These are phyloP conservation scores for Drosophila ogumai DNA, from an alignment of 1,140 invertebrate species.

Conservation along the genomic window DNA sequence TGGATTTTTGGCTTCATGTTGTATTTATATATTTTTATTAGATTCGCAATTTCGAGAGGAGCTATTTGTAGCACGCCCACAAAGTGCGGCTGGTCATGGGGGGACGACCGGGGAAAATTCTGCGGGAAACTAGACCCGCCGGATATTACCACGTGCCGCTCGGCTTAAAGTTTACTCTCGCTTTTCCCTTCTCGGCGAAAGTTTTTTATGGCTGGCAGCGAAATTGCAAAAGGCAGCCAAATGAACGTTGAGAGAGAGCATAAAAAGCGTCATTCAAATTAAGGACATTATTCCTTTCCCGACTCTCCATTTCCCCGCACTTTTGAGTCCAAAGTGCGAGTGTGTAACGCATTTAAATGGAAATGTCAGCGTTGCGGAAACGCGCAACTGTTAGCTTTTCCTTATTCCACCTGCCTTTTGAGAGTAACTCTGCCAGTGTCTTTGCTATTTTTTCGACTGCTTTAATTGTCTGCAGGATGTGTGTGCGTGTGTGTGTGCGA, in stretches of 20 bases:
- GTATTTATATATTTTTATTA: slow-evolving; percentile 65
- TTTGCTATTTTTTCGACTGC: slow-evolving; percentile 28
- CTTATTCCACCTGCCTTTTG: slow-evolving; percentile 35
- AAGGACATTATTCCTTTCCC: slow-evolving; percentile 61
- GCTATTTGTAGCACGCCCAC: slow-evolving; percentile 26
- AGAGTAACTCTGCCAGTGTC: slow-evolving; percentile 8
- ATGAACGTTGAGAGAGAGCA: slow-evolving; percentile 46
- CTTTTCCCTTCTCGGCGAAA: slow-evolving; percentile 34
- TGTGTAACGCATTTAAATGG: slow-evolving; percentile 65
- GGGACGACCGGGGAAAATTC: slow-evolving; percentile 15
- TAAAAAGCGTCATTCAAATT: slow-evolving; percentile 78
- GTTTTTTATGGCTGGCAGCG: slow-evolving; percentile 56
- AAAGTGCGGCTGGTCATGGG: slow-evolving; percentile 16
- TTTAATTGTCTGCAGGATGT: slow-evolving; percentile 64
- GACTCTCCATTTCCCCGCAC: background rate
- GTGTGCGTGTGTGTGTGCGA: slow-evolving; percentile 26
- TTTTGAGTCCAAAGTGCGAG: slow-evolving; percentile 31
- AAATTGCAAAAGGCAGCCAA: slow-evolving; percentile 30
- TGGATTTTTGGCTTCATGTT: slow-evolving; percentile 33
- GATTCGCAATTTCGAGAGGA: slow-evolving; percentile 66
- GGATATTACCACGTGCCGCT: slow-evolving; percentile 44
- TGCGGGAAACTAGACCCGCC: slow-evolving; percentile 28
- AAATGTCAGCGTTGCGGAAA: slow-evolving; percentile 63
- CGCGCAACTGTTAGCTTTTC: slow-evolving; percentile 30
- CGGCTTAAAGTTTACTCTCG: slow-evolving; percentile 22